Evolutionary conservation across 2,888 invertebrate genomes (phyloP).

Genomic region (Apodemia mormo): DNA sequence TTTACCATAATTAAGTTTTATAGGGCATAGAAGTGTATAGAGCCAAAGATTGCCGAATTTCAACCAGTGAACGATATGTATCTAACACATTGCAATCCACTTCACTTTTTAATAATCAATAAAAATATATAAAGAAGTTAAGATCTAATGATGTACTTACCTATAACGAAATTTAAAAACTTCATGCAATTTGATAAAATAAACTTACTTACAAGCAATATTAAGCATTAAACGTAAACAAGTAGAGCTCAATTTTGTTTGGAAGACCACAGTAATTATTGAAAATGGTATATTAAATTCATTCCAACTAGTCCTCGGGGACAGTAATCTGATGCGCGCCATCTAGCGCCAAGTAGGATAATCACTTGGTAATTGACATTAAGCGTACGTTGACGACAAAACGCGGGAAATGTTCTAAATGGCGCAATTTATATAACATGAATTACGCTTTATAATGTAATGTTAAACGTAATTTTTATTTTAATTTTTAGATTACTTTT

Average conservation of each 20-base stretch:
- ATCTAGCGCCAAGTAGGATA: slow-evolving; percentile 65
- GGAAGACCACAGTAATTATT: not conserved
- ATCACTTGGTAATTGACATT: slow-evolving; percentile 67
- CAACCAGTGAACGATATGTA: no score
- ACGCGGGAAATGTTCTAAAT: slow-evolving; percentile 44
- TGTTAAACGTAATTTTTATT: not conserved
- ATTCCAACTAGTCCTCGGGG: slow-evolving; percentile 41
- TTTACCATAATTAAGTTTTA: no score
- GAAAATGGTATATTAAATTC: slow-evolving; percentile 5
- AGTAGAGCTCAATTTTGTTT: not conserved
- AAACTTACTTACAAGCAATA: not conserved
- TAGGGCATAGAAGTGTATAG: no score
- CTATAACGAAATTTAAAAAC: not conserved
- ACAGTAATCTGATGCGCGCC: slow-evolving; percentile 61
- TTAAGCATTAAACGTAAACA: not conserved
- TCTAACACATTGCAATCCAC: no score
- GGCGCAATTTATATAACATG: not conserved
- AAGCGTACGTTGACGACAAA: slow-evolving; percentile 53
- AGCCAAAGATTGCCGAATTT: no score
- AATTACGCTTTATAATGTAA: not conserved
- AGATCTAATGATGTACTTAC: not conserved
- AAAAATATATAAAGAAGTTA: not conserved
- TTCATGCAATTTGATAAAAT: not conserved
- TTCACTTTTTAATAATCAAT: no score
- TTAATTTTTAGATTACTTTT: no score